phyloP scores from a whole-genome alignment of 2,888 invertebrate species.

The Athalia cordata region DNA sequence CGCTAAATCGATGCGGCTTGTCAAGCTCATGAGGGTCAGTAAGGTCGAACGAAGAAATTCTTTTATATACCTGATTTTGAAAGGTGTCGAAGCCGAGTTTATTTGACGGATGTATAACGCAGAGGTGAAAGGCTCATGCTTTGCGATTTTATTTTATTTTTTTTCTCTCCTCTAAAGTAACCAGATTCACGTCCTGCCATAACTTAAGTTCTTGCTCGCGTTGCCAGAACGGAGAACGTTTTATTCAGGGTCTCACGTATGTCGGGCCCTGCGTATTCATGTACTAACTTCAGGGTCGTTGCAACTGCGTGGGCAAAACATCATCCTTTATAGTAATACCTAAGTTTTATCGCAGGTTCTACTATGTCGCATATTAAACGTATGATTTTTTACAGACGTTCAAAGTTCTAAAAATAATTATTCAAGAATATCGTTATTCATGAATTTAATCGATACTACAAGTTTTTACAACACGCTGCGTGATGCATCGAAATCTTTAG shows the following conservation, averaged over 20 bases:
- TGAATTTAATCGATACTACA: too few species aligned
- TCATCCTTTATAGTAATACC: background rate
- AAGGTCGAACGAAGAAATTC: too few species aligned
- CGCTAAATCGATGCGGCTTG: too few species aligned
- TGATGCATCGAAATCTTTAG: too few species aligned
- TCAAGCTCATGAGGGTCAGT: too few species aligned
- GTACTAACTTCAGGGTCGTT: constrained; percentile 13
- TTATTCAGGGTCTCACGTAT: constrained; percentile 6
- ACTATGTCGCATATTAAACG: constrained; percentile 1
- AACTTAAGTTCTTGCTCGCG: constrained; percentile 21
- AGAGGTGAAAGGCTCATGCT: background rate
- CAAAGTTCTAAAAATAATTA: too few species aligned
- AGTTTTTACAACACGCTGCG: too few species aligned
- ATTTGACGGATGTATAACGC: constrained; percentile 13
- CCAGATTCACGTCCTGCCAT: constrained; percentile 34
- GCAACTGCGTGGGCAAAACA: background rate
- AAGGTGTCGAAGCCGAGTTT: background rate
- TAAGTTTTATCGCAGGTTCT: constrained; percentile 10
- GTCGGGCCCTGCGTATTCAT: background rate
- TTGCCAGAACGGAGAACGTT: constrained; percentile 15
- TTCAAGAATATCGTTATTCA: too few species aligned
- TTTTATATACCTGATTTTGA: background rate
- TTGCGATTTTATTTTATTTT: background rate
- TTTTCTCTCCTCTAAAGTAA: constrained; percentile 2
- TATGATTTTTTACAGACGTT: too few species aligned